Evolutionary conservation across 1,140 invertebrate genomes (phyloP).

Genomic region (Papilio polytes): DNA sequence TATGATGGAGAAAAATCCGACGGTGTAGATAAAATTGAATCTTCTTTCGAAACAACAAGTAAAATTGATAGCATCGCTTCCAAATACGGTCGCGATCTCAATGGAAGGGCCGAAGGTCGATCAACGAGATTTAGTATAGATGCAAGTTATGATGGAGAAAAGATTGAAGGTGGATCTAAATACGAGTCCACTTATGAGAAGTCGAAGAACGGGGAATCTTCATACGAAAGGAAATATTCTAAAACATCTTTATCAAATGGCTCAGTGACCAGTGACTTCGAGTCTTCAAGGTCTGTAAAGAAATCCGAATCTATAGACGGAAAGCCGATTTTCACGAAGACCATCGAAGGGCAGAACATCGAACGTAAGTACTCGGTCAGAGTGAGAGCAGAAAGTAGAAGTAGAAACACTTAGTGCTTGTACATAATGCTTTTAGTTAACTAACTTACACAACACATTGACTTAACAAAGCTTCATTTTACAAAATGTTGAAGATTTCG

Average conservation of each 20-base stretch:
- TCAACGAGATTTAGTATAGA: conserved; percentile 65
- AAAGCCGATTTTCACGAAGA: conserved; percentile 88
- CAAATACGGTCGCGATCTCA: conserved; percentile 68
- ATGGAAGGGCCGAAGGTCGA: conserved; percentile 56
- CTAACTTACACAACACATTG: conserved; percentile 77
- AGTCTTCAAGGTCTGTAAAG: conserved; percentile 60
- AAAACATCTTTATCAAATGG: conserved; percentile 68
- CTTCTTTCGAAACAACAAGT: conserved; percentile 68
- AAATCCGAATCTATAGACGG: conserved; percentile 79
- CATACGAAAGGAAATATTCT: conserved; percentile 70
- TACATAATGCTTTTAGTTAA: conserved; percentile 78
- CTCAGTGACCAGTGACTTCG: conserved; percentile 57
- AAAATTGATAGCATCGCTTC: conserved; percentile 76
- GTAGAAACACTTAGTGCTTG: conserved; percentile 76
- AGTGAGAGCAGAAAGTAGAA: conserved; percentile 52
- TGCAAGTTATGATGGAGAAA: conserved; percentile 60
- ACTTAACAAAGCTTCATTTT: conserved; percentile 69
- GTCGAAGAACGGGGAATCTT: conserved; percentile 61
- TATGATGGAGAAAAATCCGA: conserved; percentile 65
- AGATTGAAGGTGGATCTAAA: conserved; percentile 59
- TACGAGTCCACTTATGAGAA: conserved; percentile 69
- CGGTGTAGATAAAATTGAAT: conserved; percentile 64
- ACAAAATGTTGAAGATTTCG: conserved; percentile 50
- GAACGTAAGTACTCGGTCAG: conserved; percentile 88
- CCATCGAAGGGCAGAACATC: conserved; percentile 89